Evolutionary conservation across 2,888 invertebrate genomes (phyloP).

Genomic region (Phasia obesa): DNA sequence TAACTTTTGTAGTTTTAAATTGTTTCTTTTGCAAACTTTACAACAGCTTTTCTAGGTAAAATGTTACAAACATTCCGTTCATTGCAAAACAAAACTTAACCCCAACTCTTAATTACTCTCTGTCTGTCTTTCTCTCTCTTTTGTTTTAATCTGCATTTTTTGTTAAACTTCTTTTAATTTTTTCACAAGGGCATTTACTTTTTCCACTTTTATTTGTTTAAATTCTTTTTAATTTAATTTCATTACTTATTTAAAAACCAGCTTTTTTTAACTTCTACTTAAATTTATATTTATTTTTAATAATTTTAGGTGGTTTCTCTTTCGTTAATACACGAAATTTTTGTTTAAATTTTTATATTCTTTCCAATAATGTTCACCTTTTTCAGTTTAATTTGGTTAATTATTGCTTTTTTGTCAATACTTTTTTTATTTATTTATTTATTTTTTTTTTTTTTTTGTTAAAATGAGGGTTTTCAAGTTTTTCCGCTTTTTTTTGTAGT

Average conservation of each 20-base stretch:
- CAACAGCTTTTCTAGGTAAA: slow-evolving; percentile 34
- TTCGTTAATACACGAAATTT: slow-evolving; percentile 18
- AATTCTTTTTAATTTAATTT: slow-evolving; percentile 21
- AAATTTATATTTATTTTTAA: slow-evolving; percentile 2
- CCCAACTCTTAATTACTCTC: slow-evolving; percentile 25
- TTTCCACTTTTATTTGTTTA: slow-evolving; percentile 36
- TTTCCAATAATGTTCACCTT: slow-evolving; percentile 40
- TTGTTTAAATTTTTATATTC: slow-evolving; percentile 16
- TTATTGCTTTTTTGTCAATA: slow-evolving; percentile 48
- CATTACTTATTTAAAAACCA: slow-evolving; percentile 13
- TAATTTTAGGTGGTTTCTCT: slow-evolving; percentile 21
- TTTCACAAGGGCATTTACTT: slow-evolving; percentile 65
- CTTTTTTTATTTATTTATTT: slow-evolving; percentile 1
- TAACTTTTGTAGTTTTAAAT: slow-evolving; percentile 41
- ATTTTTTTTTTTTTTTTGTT: not conserved
- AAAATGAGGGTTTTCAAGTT: slow-evolving; percentile 53
- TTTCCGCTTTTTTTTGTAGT: slow-evolving; percentile 46
- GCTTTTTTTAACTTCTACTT: slow-evolving; percentile 12
- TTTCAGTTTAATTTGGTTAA: slow-evolving; percentile 39
- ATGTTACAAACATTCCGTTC: slow-evolving; percentile 35
- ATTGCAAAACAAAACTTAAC: slow-evolving; percentile 6
- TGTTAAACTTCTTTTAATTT: slow-evolving; percentile 47
- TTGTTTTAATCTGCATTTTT: slow-evolving; percentile 3
- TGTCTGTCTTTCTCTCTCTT: slow-evolving; percentile 20
- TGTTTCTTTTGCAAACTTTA: slow-evolving; percentile 33